Evolutionary conservation across 2,113 vertebrate species (phyloP).

Genomic region (Ochotona princeps): DNA sequence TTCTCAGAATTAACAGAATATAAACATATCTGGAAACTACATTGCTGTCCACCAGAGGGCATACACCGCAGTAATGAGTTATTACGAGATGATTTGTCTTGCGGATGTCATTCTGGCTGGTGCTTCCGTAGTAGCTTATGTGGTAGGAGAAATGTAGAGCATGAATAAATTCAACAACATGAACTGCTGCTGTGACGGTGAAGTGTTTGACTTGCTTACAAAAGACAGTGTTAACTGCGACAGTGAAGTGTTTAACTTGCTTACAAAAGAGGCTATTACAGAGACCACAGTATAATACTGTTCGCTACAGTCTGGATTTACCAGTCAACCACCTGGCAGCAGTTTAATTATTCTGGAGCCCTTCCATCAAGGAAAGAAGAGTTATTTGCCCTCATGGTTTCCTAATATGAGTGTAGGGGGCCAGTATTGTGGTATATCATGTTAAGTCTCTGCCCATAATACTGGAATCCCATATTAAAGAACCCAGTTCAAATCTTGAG

Average conservation of each 20-base stretch:
- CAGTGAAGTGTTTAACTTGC: background rate
- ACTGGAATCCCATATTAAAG: too few species aligned
- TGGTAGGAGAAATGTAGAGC: background rate
- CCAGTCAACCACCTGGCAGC: background rate
- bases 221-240: background rate
- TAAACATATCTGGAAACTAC: constrained; percentile 37
- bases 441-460: too few species aligned
- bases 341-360: constrained; percentile 12
- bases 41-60: background rate
- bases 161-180: background rate
- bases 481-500: too few species aligned
- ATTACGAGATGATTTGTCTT: background rate
- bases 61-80: background rate
- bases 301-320: background rate
- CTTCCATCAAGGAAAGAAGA: constrained; percentile 3
- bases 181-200: background rate
- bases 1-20: background rate
- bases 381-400: background rate
- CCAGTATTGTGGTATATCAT: too few species aligned
- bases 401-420: too few species aligned
- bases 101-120: background rate
- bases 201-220: background rate
- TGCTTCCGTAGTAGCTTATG: background rate
- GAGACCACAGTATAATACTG: background rate
- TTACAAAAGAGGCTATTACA: background rate